These are phyloP conservation scores for Heteromurus nitidus DNA, from an alignment of 2,888 invertebrate species.

Conservation along the genomic window DNA sequence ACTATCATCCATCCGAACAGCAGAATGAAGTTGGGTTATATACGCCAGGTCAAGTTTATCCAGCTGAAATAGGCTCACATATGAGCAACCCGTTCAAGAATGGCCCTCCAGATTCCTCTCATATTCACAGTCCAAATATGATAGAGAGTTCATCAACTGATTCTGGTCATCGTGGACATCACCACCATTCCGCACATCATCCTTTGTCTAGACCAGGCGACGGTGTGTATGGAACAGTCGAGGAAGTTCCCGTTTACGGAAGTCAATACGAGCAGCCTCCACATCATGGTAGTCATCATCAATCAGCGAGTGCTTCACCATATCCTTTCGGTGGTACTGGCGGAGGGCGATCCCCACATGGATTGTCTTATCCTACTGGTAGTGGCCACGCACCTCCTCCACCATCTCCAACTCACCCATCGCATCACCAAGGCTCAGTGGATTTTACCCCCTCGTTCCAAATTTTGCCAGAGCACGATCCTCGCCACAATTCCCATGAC, in stretches of 20 bases:
- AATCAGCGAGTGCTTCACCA: background rate
- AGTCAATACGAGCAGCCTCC: constrained; percentile 8
- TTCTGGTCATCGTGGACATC: background rate
- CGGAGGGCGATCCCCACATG: too few relatives aligned
- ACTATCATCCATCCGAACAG: constrained; percentile 1
- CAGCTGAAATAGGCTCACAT: constrained; percentile 4
- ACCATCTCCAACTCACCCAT: constrained; percentile 16
- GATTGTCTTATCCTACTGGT: background rate
- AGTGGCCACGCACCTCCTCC: background rate
- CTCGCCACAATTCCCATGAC: constrained; percentile 4
- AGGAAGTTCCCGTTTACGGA: constrained; percentile 40
- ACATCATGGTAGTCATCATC: constrained; percentile 10
- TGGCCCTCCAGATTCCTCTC: constrained; percentile 52
- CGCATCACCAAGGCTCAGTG: background rate
- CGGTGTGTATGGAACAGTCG: constrained; percentile 48
- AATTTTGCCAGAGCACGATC: background rate
- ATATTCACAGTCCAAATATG: constrained; percentile 63
- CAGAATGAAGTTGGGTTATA: background rate
- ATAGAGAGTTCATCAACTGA: constrained; percentile 26
- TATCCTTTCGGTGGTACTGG: too few relatives aligned
- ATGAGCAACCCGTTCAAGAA: constrained; percentile 37
- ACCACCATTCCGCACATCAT: background rate
- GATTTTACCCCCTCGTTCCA: background rate
- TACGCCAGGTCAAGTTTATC: constrained; percentile 39
- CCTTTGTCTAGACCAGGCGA: constrained; percentile 12